Evolutionary conservation across 2,113 vertebrate genomes (phyloP).

Genomic region (Albula glossodonta): DNA sequence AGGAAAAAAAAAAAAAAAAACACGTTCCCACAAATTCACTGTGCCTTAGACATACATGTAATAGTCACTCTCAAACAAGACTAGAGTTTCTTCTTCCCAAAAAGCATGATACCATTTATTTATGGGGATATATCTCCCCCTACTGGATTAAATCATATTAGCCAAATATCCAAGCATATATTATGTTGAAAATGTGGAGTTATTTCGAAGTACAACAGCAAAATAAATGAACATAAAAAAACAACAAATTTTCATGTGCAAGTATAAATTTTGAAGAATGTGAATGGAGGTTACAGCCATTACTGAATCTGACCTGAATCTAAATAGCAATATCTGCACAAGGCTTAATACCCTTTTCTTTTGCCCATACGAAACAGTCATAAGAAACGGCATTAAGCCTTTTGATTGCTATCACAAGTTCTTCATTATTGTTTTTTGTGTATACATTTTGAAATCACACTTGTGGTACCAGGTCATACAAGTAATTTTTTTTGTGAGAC

Average conservation of each 20-base stretch:
- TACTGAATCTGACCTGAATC: too few species aligned
- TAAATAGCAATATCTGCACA: too few species aligned
- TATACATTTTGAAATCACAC: background rate
- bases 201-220: too few species aligned
- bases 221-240: too few species aligned
- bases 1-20: background rate
- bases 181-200: background rate
- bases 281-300: too few species aligned
- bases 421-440: background rate
- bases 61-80: too few species aligned
- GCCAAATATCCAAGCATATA: background rate
- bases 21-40: background rate
- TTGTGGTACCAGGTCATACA: background rate
- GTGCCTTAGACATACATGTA: too few species aligned
- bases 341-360: too few species aligned
- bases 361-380: too few species aligned
- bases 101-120: background rate
- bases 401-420: background rate
- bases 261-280: too few species aligned
- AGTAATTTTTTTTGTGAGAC: background rate
- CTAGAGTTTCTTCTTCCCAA: background rate
- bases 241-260: too few species aligned
- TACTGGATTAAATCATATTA: slow-evolving; percentile 20
- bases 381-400: too few species aligned
- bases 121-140: slow-evolving; percentile 16